These are phyloP conservation scores for Coracopsis vasa DNA, from an alignment of 2,113 vertebrate species.

Conservation along the genomic window DNA sequence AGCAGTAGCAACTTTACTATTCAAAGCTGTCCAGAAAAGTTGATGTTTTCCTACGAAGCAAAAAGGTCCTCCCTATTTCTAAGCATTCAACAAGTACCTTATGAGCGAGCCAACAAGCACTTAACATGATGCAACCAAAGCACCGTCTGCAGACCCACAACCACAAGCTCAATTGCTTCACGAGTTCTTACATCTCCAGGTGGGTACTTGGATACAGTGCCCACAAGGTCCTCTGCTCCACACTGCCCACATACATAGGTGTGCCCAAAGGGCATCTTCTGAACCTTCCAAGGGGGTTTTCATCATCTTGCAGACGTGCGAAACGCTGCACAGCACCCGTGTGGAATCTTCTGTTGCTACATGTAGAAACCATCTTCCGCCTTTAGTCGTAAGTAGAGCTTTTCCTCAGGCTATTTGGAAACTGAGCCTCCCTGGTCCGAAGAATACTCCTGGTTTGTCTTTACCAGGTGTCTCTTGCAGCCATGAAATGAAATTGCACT, in stretches of 20 bases:
- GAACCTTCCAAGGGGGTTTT: not conserved
- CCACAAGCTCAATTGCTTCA: not conserved
- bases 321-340: not conserved
- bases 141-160: not conserved
- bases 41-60: not conserved
- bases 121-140: not conserved
- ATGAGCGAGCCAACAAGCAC: accelerated
- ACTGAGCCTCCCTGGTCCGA: not conserved
- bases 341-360: not conserved
- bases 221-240: not conserved
- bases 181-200: not conserved
- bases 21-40: not conserved
- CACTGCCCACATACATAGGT: accelerated
- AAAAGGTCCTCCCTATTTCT: not conserved
- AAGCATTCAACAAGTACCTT: not conserved
- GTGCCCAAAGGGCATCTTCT: not conserved
- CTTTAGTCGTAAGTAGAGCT: not conserved
- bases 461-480: not conserved
- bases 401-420: not conserved
- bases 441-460: not conserved
- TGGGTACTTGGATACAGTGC: accelerated
- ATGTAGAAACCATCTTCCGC: not conserved
- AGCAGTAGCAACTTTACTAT: too few relatives aligned
- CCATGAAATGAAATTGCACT: not conserved
- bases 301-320: not conserved